Evolutionary conservation across 1,140 invertebrate genomes (phyloP), one percentile per base, ranked within the genome.

Genomic region (Neodiprion lecontei): DNA sequence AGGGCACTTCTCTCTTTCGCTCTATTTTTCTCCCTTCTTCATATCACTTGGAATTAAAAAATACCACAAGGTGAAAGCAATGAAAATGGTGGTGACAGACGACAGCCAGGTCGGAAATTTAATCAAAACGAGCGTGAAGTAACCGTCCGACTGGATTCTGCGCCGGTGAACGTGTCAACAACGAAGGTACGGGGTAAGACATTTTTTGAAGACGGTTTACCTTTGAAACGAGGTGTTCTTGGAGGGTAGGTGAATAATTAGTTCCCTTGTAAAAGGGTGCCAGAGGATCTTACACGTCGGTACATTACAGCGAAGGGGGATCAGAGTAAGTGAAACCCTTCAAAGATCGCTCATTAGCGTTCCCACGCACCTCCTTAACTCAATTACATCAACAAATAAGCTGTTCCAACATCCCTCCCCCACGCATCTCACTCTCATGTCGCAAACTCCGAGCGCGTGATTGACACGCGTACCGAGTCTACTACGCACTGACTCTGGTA

Each of bases 11-110:
- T 40, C 28, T 40, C 28, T 40, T 5, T 40, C 28, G 1, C 28
- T 40, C 28, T 40, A 2, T 40, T 40, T 40, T 40, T 40, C 28
- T 40, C 28, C 5, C 28, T 40, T 40, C 1, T 5, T 61, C 53
- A 61, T 61, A 61, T 61, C 53, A 61, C 53, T 61, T 61, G 53
- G 53, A 61, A 61, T 61, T 61, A 61, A 61, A 61, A 61, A 61
- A 61, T 61, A 61, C 53, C 53, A 61, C 53, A 17, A 61, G n/a
- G 5, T 12, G n/a, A 17, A 61, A 61, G 14, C 4, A 61, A 61
- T 17, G 53, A 61, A 61, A 17, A 14, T 61, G 53, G 11, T 17
- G 53, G 53, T 61, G 53, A 61, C 53, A 61, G 4, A 61, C 53
- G 53, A 61, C 28, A 40, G 11, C n/a, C 53, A 17, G 11, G n/a